Conservation (phyloP, 1,140 invertebrate species). For the Matsumurasca onukii region DNA sequence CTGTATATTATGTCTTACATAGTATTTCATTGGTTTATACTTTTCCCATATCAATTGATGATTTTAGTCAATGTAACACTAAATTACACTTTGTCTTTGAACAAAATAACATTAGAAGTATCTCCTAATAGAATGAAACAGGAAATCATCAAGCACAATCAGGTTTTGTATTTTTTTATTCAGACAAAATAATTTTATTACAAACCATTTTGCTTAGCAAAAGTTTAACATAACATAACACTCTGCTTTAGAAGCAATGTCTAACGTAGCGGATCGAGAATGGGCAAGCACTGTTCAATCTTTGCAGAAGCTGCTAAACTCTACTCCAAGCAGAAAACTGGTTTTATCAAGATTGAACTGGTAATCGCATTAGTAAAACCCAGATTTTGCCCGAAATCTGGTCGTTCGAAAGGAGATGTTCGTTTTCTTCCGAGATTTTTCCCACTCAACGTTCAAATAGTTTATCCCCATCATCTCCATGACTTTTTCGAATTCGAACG, state of each 20-base stretch:
- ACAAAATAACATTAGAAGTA: no score
- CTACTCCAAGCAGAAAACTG: background rate
- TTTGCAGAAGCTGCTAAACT: background rate
- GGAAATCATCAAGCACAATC: background rate
- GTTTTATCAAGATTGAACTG: slow-evolving; percentile 7
- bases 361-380: background rate
- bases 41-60: no score
- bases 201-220: slow-evolving; percentile 24
- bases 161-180: slow-evolving; percentile 28
- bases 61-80: no score
- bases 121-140: background rate
- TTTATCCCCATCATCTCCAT: slow-evolving; percentile 8
- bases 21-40: no score
- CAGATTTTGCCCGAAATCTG: slow-evolving; percentile 23
- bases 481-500: slow-evolving; percentile 21
- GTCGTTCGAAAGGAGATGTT: slow-evolving; percentile 26
- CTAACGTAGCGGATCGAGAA: no score
- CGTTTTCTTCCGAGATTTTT: slow-evolving; percentile 4
- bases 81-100: no score
- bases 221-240: slow-evolving; percentile 24
- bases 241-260: slow-evolving; percentile 22
- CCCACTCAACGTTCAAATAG: background rate
- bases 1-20: no score
- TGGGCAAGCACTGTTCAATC: slow-evolving; percentile 16
- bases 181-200: slow-evolving; percentile 28